A percentile compares a stretch with the other conserved stretches of the same genome.
These are phyloP conservation scores for Nomada flava DNA, from an alignment of 2,888 invertebrate genomes.

Conservation along the genomic window DNA sequence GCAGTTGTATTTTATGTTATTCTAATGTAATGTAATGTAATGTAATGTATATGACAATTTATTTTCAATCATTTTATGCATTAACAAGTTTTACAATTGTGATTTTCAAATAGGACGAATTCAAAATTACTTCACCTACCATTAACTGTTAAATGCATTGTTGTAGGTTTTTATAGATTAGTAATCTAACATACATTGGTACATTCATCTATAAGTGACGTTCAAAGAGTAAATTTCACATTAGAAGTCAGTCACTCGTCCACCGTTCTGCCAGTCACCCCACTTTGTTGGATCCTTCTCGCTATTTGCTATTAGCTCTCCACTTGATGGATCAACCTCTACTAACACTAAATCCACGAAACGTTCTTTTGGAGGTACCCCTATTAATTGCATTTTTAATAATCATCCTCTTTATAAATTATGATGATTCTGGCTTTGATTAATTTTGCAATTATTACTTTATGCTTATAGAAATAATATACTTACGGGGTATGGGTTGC, in stretches of 20 bases:
- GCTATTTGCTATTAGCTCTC: conserved; percentile 72
- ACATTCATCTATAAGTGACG: background rate
- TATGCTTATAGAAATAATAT: background rate
- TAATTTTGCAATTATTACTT: background rate
- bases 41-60: background rate
- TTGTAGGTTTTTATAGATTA: conserved; percentile 3
- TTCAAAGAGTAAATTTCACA: conserved; percentile 31
- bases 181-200: background rate
- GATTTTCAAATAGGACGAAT: background rate
- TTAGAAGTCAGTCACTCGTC: conserved; percentile 80
- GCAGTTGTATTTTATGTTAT: conserved; percentile 7
- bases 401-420: conserved; percentile 4
- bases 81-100: conserved; percentile 2
- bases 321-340: conserved; percentile 73
- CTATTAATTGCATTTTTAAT: conserved; percentile 49
- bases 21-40: conserved; percentile 1
- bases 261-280: conserved; percentile 80
- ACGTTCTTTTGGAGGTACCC: conserved; percentile 62
- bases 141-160: conserved; percentile 31
- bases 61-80: background rate
- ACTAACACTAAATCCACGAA: conserved; percentile 75
- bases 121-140: conserved; percentile 39
- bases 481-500: conserved; percentile 71
- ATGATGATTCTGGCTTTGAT: background rate
- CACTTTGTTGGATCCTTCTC: conserved; percentile 80